Base-by-base conservation (phyloP, 2,113 vertebrate species). In the Datnioides undecimradiatus region DNA sequence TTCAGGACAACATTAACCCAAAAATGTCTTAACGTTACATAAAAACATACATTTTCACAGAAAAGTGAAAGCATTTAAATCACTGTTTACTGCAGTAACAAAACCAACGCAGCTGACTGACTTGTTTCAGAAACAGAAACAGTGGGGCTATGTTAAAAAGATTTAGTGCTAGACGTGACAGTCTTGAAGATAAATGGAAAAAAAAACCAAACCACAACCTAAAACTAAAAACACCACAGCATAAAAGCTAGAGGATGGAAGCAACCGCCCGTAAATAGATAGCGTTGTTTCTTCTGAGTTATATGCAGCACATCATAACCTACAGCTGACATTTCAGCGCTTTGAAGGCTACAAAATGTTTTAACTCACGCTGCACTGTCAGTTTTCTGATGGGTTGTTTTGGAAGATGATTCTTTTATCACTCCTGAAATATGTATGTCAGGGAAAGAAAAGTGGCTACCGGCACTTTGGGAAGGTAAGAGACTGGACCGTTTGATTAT, bases 351-450 rank as follows among this genome's bases (percentile, higher is more conserved):
- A 55, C n/a, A 68, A 63, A 71, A 65, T 48, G 60, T 55, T 82
- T 83, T 51, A 46, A 69, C 68, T 70, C 21, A 7, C 36, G 33
- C 71, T 43, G 63, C 48, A 13, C 66, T 38, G 79, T 67, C 68
- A 82, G 71, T 11, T 49, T 59, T 76, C 52, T 52, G 80, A 73
- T 51, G 76, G 76, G 71, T 83, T 85, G 80, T 90, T 87, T 90
- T 73, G 14, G 49, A 34, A 73, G 66, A 84, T 55, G 60, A 79
- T 84, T 92, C 88, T 90, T 90, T 91, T 80, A 90, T 87, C 87
- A 66, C 52, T 87, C 49, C 27, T 93, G 68, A 94, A 92, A 92
- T 92, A 90, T 89, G 80, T 60, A 89, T 91, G 86, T 76, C 62
- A 69, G 62, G 74, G 4, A 60, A 55, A 79, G 48, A 64, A 91